These are phyloP conservation scores for Bombus haemorrhoidalis DNA, from an alignment of 1,140 invertebrate species.

Conservation along the genomic window DNA sequence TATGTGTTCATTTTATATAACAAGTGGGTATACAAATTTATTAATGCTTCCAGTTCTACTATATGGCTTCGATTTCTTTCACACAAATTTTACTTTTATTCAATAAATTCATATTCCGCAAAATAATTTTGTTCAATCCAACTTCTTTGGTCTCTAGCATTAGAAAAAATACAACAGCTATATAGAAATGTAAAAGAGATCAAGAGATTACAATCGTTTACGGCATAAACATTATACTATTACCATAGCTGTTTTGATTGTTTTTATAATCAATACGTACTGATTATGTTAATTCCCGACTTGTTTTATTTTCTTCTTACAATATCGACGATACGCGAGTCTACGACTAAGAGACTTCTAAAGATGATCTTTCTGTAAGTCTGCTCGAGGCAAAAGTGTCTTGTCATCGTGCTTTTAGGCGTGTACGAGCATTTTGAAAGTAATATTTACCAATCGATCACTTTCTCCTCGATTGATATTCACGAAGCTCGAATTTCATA, in stretches of 20 bases:
- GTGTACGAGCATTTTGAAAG: slow-evolving; percentile 18
- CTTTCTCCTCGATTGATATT: too few species aligned
- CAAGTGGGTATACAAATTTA: too few species aligned
- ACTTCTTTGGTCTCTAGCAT: neutral
- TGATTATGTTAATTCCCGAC: neutral
- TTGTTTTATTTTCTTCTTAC: neutral
- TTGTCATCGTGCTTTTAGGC: neutral
- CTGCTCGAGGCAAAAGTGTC: neutral
- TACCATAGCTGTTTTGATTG: slow-evolving; percentile 2
- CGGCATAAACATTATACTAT: neutral
- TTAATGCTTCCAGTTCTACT: too few species aligned
- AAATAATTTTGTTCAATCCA: neutral
- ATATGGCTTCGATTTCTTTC: too few species aligned
- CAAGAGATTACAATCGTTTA: slow-evolving; percentile 7
- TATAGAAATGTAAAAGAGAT: slow-evolving; percentile 19
- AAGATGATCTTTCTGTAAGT: neutral
- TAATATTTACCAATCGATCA: too few species aligned
- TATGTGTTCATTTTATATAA: too few species aligned
- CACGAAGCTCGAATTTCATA: too few species aligned
- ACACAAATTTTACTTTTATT: neutral
- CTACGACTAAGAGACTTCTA: slow-evolving; percentile 4
- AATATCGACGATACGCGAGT: neutral
- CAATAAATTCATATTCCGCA: neutral
- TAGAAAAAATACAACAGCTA: neutral
- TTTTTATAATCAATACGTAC: neutral